phyloP scores from a whole-genome alignment of 2,797 vertebrate genomes.

The Myotis daubentonii region DNA sequence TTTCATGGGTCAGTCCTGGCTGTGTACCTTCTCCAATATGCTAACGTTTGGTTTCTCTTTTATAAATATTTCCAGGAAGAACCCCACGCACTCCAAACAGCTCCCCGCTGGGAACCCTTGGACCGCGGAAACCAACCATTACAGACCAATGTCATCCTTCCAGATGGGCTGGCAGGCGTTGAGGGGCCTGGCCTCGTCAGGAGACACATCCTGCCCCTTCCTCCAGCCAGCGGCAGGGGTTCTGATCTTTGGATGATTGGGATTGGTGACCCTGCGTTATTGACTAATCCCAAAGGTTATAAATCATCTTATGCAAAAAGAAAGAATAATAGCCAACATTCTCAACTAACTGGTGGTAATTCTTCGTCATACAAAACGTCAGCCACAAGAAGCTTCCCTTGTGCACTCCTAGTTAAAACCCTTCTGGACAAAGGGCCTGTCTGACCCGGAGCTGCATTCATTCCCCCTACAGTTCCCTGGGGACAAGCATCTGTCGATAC shows the following conservation, averaged over 20 bases:
- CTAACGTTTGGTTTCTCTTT: neutral
- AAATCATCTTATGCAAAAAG: slow-evolving; percentile 16
- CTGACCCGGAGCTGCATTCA: slow-evolving; percentile 39
- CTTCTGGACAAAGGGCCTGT: slow-evolving; percentile 12
- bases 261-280: neutral
- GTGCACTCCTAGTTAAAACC: neutral
- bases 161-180: neutral
- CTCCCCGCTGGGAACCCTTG: neutral
- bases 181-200: neutral
- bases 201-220: neutral
- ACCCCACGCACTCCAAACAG: neutral
- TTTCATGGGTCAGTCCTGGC: neutral
- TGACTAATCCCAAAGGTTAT: neutral
- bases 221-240: neutral
- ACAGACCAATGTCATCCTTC: neutral
- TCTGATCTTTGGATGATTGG: slow-evolving; percentile 6
- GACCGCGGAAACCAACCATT: slow-evolving; percentile 2
- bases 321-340: slow-evolving; percentile 5
- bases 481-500: slow-evolving; percentile 64
- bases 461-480: slow-evolving; percentile 51
- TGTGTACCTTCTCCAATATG: neutral
- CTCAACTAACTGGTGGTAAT: neutral
- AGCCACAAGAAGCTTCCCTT: neutral
- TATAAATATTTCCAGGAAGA: slow-evolving; percentile 12
- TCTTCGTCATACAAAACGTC: slow-evolving; percentile 9